A percentile compares a stretch with the other conserved stretches of the same genome.
These are phyloP conservation scores for Vidua macroura DNA, from an alignment of 2,113 vertebrate species.

Conservation along the genomic window DNA sequence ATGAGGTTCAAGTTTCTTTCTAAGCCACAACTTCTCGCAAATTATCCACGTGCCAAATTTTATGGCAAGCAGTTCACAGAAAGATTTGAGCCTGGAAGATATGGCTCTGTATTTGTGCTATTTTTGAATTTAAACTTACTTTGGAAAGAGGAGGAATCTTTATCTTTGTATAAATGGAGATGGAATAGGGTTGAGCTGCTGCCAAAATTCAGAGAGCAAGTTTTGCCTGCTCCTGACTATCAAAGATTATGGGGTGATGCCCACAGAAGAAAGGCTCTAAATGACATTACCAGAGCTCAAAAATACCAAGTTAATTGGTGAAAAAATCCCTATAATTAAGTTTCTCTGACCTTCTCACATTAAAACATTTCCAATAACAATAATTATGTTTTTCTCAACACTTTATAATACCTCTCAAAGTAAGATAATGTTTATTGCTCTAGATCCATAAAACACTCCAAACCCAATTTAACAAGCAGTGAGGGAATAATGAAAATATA, in stretches of 20 bases:
- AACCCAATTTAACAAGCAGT: not conserved
- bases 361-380: conserved; percentile 13
- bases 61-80: not conserved
- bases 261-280: not conserved
- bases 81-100: not conserved
- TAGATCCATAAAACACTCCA: conserved; percentile 27
- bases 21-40: not conserved
- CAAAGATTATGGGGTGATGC: not conserved
- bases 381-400: conserved; percentile 17
- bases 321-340: not conserved
- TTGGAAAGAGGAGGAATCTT: not conserved
- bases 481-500: conserved; percentile 43
- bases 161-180: not conserved
- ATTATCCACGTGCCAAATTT: not conserved
- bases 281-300: not conserved
- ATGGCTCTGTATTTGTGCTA: not conserved
- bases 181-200: not conserved
- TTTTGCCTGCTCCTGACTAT: not conserved
- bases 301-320: not conserved
- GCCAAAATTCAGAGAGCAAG: not conserved
- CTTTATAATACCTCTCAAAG: conserved; percentile 7
- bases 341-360: not conserved
- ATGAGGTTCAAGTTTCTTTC: not conserved
- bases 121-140: not conserved
- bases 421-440: conserved; percentile 35